Base-by-base conservation (phyloP, 92 coral and sea anemone genomes). In the Parazoanthus swiftii region DNA sequence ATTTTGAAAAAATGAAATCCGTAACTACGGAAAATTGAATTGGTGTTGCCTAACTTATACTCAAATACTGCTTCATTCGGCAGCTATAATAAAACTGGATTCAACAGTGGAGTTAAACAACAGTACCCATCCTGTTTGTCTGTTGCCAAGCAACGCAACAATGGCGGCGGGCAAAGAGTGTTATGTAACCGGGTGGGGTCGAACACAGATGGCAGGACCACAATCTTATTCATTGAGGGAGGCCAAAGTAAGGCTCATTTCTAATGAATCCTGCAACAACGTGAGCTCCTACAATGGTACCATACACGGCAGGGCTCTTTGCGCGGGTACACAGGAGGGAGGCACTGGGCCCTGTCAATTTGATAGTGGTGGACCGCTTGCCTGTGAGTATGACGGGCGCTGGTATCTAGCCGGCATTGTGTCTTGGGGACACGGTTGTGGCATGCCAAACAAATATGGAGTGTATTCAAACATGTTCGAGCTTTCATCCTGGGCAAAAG, bases 331-430 rank as follows among this genome's bases (percentile, higher is more conserved):
- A 18, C 88, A 82, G 23, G 86, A 84, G 63, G 98, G 97, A 9
- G 97, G 97, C 2, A 89, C 85, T 67, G 98, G 95, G 11, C 97
- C 98, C 10, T 95, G 98, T 67, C 97, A 95, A 79, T 95, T 90
- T 82, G 98, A 95, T 81, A 95, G 98, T 79, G 98, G 98, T 50
- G 98, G 98, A 71, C 98, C 98, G 82, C 91, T 95, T 91, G 91
- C 92, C 35, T 94, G 97, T 66, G 88, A 88, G 48, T 92, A 88
- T 46, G 43, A 15, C 23, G 95, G 97, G 70, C 86, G 77, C 76
- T 95, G 94, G 96, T 95, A 91, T 74, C 85, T 95, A 8, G 90
- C 89, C 36, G 98, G 98, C 0, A 81, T 92, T 25, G 97, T 95
- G 75, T 95, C 97, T 0, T 95, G 94, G 93, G 98, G 97, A 20